Evolutionary conservation across 2,888 invertebrate genomes (phyloP), one percentile per base, ranked within the genome.

Genomic region (Sthenelais limicola): DNA sequence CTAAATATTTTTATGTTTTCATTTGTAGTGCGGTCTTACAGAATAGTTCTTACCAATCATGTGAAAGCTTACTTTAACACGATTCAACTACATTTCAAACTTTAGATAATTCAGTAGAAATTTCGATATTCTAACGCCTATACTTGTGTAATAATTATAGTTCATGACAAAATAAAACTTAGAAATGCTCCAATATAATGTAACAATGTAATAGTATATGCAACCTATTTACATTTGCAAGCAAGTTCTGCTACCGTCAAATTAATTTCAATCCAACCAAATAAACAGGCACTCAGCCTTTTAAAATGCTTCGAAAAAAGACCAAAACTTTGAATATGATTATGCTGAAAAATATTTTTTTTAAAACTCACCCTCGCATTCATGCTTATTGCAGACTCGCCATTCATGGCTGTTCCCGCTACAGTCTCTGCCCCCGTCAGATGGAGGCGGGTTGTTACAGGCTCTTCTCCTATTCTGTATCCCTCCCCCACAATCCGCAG

Each of bases 331-430:
- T 18, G 15, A 15, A 43, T 43, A 15, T 43, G 43, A 43, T 43
- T 9, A 18, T 43, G 9, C 9, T 43, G 9, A 43, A 18, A 15
- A 18, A 15, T 43, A 43, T 43, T 15, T 43, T 43, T 43, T 43
- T 15, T 9, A n/a, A n/a, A 9, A 73, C 79, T 75, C 75, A 86
- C 87, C 84, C 77, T 79, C 77, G 78, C 87, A 86, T 7, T 74
- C 74, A 21, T 82, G 80, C n/a, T 78, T 81, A 80, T 94, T 94
- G 85, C 96, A 97, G 51, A 91, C 89, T 81, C 93, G 92, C 77
- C 92, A 91, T 86, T 96, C 93, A 3, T 91, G 85, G 73, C 86
- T 90, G 77, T 92, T 92, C 0, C 96, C 96, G 0, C 91, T 90
- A 84, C 96, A 97, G 12, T 30, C 56, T 12, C 52, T 33, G 0